phyloP scores from a whole-genome alignment of 1,140 invertebrate species.

The Diabrotica undecimpunctata region DNA sequence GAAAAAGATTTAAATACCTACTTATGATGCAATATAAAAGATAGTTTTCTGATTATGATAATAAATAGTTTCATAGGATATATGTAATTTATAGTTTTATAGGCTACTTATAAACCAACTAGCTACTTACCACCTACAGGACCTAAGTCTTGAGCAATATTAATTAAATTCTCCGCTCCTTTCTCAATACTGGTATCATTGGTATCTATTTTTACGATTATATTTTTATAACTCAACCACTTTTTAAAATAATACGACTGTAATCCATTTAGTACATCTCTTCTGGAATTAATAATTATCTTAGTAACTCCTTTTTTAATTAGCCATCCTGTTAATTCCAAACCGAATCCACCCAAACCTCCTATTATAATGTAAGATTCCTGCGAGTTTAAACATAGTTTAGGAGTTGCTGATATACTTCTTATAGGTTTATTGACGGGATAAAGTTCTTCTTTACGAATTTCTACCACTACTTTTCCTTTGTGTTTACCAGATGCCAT shows the following conservation, averaged over 20 bases:
- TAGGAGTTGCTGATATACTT: slow-evolving; percentile 72
- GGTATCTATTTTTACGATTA: slow-evolving; percentile 70
- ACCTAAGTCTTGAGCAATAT: slow-evolving; percentile 63
- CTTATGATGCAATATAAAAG: too few relatives aligned
- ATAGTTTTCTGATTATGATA: too few relatives aligned
- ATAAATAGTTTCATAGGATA: too few relatives aligned
- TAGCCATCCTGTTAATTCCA: slow-evolving; percentile 91
- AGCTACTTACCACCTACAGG: slow-evolving; percentile 70
- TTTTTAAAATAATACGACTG: slow-evolving; percentile 74
- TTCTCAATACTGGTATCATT: slow-evolving; percentile 59
- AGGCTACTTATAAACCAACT: not conserved
- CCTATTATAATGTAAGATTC: slow-evolving; percentile 85
- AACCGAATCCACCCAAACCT: slow-evolving; percentile 90
- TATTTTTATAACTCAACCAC: slow-evolving; percentile 63
- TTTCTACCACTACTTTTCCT: slow-evolving; percentile 89
- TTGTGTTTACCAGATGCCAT: slow-evolving; percentile 98
- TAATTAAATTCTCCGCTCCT: slow-evolving; percentile 70
- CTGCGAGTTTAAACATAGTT: slow-evolving; percentile 79
- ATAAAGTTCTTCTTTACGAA: slow-evolving; percentile 69
- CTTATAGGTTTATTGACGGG: slow-evolving; percentile 51
- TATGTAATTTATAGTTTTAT: too few relatives aligned
- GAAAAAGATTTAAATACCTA: too few relatives aligned
- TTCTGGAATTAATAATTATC: slow-evolving; percentile 84
- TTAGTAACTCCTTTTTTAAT: slow-evolving; percentile 76
- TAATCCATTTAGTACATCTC: slow-evolving; percentile 81